Base-by-base conservation (phyloP, 1,140 invertebrate species). In the Proales similis region DNA sequence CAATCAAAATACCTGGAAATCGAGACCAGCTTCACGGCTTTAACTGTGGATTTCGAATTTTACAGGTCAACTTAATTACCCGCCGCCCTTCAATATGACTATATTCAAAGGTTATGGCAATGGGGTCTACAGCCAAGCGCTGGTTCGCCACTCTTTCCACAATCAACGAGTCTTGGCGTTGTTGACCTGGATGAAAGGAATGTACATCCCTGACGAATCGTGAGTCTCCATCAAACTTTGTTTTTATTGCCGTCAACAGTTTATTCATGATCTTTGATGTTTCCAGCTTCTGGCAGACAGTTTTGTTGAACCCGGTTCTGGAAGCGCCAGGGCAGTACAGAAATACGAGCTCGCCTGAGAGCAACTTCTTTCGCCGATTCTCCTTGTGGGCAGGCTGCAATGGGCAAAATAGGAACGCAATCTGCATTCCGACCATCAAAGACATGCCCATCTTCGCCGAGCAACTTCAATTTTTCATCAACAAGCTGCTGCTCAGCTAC, bases 161-260 rank as follows among this genome's bases (percentile, higher is more conserved):
- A 17, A 68, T 29, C 57, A 66, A 20, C 22, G 45, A 29, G 60
- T 48, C 26, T 65, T 68, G 14, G 65, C 65, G 2, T 63, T 73
- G 12, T 32, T 67, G 1, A 48, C 69, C 0, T 72, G 71, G 71
- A 46, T 65, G n/a, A 62, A 36, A 43, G 53, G 67, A 3, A 68
- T 67, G 1, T 61, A 39, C 3, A 63, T 65, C 17, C 70, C 71
- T 4, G 70, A 74, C 36, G 73, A 75, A 63, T 33, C 9, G 11
- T 74, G 66, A 63, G 72, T 70, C 71, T 60, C 69, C 5, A 73
- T 67, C n/a, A n/a, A n/a, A n/a, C n/a, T n/a, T n/a, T n/a, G n/a
- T n/a, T n/a, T n/a, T n/a, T n/a, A n/a, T n/a, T n/a, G n/a, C n/a
- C n/a, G n/a, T n/a, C n/a, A n/a, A n/a, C n/a, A n/a, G n/a, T n/a